Evolutionary conservation across 1,140 invertebrate species (phyloP).

Genomic region (Gryon sp.): DNA sequence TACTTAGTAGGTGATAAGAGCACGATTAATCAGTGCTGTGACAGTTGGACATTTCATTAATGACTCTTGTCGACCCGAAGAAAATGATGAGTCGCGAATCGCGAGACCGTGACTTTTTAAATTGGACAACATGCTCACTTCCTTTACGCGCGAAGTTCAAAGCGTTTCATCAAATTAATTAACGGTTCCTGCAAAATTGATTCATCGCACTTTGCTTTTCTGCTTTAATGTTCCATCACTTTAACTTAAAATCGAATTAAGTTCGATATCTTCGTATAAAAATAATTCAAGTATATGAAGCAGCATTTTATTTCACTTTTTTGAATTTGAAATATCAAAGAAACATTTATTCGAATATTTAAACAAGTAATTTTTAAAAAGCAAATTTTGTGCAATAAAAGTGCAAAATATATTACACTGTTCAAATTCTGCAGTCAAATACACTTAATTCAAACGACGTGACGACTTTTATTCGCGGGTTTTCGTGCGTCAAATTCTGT

Average conservation of each 20-base stretch:
- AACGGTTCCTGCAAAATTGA: slow-evolving; percentile 57
- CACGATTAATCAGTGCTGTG: slow-evolving; percentile 73
- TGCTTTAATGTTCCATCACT: background rate
- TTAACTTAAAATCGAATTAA: background rate
- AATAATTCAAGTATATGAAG: no score
- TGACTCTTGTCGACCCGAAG: slow-evolving; percentile 54
- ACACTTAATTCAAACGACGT: no score
- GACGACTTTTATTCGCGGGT: no score
- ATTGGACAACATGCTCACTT: slow-evolving; percentile 45
- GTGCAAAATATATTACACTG: no score
- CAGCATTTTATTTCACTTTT: no score
- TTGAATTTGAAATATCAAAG: no score
- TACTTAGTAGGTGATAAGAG: slow-evolving; percentile 67
- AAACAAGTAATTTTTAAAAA: no score
- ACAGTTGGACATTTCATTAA: slow-evolving; percentile 75
- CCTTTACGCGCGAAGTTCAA: slow-evolving; percentile 36
- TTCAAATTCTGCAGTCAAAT: no score
- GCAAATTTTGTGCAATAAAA: no score
- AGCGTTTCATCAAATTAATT: slow-evolving; percentile 66
- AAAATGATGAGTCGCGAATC: slow-evolving; percentile 62
- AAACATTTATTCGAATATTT: no score
- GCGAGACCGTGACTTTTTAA: slow-evolving; percentile 58
- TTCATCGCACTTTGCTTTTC: slow-evolving; percentile 18
- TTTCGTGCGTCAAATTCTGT: slow-evolving; percentile 13
- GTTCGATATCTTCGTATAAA: background rate